Conservation (phyloP, 1,140 invertebrate species). For the Drosophila ohnishii region DNA sequence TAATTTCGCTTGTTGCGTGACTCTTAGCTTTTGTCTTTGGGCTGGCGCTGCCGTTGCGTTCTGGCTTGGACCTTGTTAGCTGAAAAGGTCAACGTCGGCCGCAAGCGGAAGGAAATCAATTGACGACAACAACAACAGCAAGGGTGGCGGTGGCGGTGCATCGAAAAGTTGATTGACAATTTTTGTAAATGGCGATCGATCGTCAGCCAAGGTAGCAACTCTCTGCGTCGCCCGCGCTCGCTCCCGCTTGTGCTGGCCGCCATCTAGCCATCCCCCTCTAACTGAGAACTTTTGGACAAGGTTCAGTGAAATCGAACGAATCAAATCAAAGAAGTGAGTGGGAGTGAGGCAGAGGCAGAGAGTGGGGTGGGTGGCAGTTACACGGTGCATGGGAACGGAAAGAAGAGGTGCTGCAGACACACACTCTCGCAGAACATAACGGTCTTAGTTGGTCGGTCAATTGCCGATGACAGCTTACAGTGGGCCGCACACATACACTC, state of each 20-base stretch:
- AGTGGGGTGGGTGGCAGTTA: not conserved
- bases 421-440: constrained; percentile 25
- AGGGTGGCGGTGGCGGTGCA: constrained; percentile 11
- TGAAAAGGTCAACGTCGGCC: constrained; percentile 61
- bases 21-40: constrained; percentile 54
- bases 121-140: constrained; percentile 28
- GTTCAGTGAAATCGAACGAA: constrained; percentile 22
- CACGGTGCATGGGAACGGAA: constrained; percentile 36
- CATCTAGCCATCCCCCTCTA: constrained; percentile 22
- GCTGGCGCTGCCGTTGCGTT: constrained; percentile 24
- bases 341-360: not conserved
- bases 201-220: constrained; percentile 47
- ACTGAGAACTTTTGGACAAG: constrained; percentile 35
- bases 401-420: constrained; percentile 29
- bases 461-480: constrained; percentile 37
- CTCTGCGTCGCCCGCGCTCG: constrained; percentile 10
- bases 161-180: constrained; percentile 66
- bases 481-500: constrained; percentile 16
- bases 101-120: constrained; percentile 67
- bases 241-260: not conserved
- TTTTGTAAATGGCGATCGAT: constrained; percentile 43
- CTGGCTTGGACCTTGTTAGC: constrained; percentile 20
- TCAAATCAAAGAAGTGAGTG: constrained; percentile 6
- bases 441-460: constrained; percentile 33
- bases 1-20: constrained; percentile 61